Evolutionary conservation across 2,797 vertebrate genomes (phyloP).

Genomic region (Argya squamiceps): DNA sequence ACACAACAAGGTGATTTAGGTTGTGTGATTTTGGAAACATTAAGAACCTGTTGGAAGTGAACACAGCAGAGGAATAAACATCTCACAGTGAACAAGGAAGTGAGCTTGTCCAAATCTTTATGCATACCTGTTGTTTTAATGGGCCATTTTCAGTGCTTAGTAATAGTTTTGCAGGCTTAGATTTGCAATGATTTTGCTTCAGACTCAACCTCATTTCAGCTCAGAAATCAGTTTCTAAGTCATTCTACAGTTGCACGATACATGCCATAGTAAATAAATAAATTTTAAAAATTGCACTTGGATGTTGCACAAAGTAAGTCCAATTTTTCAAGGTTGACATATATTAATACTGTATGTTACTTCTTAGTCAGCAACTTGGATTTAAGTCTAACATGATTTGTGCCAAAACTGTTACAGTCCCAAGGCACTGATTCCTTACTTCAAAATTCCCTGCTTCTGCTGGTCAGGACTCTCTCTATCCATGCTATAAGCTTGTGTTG

Average conservation of each 20-base stretch:
- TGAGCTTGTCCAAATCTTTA: not conserved
- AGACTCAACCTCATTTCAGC: not conserved
- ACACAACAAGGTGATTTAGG: not conserved
- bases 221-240: not conserved
- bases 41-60: not conserved
- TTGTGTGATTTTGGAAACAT: not conserved
- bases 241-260: not conserved
- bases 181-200: not conserved
- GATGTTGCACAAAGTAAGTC: not conserved
- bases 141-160: not conserved
- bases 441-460: not conserved
- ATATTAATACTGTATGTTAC: not conserved
- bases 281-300: not conserved
- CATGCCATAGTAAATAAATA: not conserved
- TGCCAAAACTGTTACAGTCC: not conserved
- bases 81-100: not conserved
- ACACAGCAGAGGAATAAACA: not conserved
- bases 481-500: not conserved
- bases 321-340: not conserved
- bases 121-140: not conserved
- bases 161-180: not conserved
- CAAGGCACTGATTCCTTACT: not conserved
- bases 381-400: not conserved
- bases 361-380: not conserved
- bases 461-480: not conserved